These are phyloP conservation scores for Dyspetes luteomarginatus DNA, from an alignment of 2,888 invertebrate genomes.

Conservation along the genomic window DNA sequence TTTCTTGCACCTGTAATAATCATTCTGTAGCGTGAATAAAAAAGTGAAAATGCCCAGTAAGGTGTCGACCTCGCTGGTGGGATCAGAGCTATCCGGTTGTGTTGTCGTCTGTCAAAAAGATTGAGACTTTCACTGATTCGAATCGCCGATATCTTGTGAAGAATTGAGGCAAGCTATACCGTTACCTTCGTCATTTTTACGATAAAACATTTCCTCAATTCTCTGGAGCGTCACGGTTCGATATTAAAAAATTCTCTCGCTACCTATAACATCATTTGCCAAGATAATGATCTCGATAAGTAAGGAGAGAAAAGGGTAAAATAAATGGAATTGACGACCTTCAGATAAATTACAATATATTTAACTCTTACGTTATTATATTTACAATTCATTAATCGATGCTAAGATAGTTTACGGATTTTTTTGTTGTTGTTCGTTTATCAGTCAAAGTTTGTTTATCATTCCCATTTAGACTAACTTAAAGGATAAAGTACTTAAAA, in stretches of 20 bases:
- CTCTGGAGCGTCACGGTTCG: conserved; percentile 20
- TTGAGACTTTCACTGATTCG: conserved; percentile 54
- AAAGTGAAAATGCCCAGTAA: conserved; percentile 57
- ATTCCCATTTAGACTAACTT: conserved; percentile 2
- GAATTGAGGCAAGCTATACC: conserved; percentile 1
- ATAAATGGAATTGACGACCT: not conserved
- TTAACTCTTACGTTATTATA: conserved; percentile 67
- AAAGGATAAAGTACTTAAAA: conserved; percentile 2
- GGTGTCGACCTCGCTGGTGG: conserved; percentile 44
- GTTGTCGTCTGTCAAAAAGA: conserved; percentile 20
- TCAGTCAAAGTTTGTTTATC: conserved; percentile 37
- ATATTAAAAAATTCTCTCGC: not conserved
- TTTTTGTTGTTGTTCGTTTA: not conserved
- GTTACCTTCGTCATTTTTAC: conserved; percentile 4
- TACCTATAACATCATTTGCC: not conserved
- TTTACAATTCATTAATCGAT: conserved; percentile 68
- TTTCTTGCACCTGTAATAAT: conserved; percentile 19
- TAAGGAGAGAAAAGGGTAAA: not conserved
- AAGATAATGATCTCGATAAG: not conserved
- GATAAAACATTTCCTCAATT: conserved; percentile 32
- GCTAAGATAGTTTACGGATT: not conserved
- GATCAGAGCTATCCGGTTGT: conserved; percentile 42
- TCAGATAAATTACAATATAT: conserved; percentile 66
- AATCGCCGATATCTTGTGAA: conserved; percentile 11
- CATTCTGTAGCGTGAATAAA: conserved; percentile 5